These are phyloP conservation scores for Gallinago stenura DNA, from an alignment of 2,797 vertebrate genomes.

Conservation along the genomic window DNA sequence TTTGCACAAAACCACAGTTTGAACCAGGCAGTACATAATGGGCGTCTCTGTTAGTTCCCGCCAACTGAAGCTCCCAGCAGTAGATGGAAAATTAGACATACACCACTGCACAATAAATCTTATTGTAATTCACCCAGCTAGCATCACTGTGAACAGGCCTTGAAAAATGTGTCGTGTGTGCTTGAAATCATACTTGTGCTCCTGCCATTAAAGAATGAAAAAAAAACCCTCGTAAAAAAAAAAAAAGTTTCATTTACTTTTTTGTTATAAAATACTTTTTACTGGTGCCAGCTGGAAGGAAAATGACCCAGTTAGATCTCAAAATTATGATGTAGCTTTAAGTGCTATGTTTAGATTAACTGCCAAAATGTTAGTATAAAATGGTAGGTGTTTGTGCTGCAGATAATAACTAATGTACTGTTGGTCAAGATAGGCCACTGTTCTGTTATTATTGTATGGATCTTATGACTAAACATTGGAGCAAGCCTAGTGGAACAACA, in stretches of 20 bases:
- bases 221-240: constrained; percentile 43
- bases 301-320: constrained; percentile 80
- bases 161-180: constrained; percentile 75
- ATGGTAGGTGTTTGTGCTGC: constrained; percentile 91
- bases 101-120: constrained; percentile 84
- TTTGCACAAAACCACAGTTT: constrained; percentile 77
- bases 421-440: constrained; percentile 84
- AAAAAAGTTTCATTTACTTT: constrained; percentile 80
- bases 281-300: constrained; percentile 81
- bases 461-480: constrained; percentile 90
- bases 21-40: constrained; percentile 79
- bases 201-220: constrained; percentile 65
- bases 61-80: constrained; percentile 77
- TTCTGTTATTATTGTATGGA: constrained; percentile 86
- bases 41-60: constrained; percentile 79
- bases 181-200: constrained; percentile 81
- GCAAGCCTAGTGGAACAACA: constrained; percentile 83
- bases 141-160: constrained; percentile 78
- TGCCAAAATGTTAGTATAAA: constrained; percentile 94
- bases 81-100: constrained; percentile 87
- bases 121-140: constrained; percentile 84
- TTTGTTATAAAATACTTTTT: constrained; percentile 80
- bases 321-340: constrained; percentile 88
- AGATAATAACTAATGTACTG: constrained; percentile 93
- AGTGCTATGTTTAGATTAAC: constrained; percentile 93